These are phyloP conservation scores for Limnodromus scolopaceus DNA, from an alignment of 2,797 vertebrate species.

Conservation along the genomic window DNA sequence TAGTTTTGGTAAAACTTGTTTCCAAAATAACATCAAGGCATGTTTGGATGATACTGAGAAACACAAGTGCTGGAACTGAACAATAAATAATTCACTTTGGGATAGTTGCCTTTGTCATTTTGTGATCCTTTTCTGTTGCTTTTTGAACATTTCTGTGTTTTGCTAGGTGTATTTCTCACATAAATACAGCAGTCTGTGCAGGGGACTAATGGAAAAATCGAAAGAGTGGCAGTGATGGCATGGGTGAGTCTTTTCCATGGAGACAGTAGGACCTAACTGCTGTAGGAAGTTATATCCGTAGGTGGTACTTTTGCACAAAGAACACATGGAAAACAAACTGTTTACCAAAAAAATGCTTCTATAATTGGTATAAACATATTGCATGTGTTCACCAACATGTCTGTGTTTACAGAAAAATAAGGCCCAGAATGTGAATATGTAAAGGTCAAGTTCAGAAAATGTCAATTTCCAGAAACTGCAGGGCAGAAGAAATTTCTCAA, in stretches of 20 bases:
- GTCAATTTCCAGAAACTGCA: background rate
- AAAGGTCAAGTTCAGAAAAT: background rate
- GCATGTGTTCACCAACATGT: background rate
- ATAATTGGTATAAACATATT: background rate
- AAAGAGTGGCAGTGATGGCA: background rate
- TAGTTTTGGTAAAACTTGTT: background rate
- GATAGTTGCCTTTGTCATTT: background rate
- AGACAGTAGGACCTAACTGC: background rate
- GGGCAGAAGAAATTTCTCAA: background rate
- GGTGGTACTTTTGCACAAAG: background rate
- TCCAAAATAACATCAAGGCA: background rate
- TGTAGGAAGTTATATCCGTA: background rate
- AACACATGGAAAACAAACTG: background rate
- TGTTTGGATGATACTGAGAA: background rate
- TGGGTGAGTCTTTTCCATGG: background rate
- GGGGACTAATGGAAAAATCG: background rate
- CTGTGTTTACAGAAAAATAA: background rate
- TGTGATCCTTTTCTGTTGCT: background rate
- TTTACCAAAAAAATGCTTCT: background rate
- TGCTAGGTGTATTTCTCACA: background rate
- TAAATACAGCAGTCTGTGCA: background rate
- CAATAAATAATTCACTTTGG: background rate
- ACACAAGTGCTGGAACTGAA: background rate
- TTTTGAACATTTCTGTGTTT: background rate
- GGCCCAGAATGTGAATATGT: background rate